Percentiles rank a stretch among this genome's conserved stretches.
phyloP scores from a whole-genome alignment of 2,113 vertebrate genomes.

The Phrynosoma platyrhinos region DNA sequence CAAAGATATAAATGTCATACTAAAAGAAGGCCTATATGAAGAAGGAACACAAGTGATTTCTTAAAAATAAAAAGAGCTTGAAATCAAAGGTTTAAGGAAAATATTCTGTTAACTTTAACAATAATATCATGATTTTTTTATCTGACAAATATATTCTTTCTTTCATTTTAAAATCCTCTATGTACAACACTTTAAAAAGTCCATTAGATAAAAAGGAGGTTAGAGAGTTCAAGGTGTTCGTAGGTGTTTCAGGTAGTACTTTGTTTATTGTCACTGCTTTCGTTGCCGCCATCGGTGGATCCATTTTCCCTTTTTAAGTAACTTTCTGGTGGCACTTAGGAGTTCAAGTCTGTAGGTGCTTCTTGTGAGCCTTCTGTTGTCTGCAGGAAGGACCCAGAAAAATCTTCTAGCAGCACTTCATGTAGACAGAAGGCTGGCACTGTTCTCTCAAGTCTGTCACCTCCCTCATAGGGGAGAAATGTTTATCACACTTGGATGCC shows the following conservation, averaged over 20 bases:
- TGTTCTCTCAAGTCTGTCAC: slow-evolving; percentile 79
- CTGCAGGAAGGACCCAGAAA: slow-evolving; percentile 81
- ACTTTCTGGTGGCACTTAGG: slow-evolving; percentile 87
- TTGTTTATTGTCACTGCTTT: slow-evolving; percentile 87
- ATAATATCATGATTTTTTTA: slow-evolving; percentile 85
- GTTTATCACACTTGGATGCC: slow-evolving; percentile 96
- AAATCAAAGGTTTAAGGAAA: slow-evolving; percentile 88
- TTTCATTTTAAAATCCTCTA: slow-evolving; percentile 82
- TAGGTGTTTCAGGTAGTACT: slow-evolving; percentile 91
- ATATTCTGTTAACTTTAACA: slow-evolving; percentile 88
- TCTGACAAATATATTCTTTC: slow-evolving; percentile 89
- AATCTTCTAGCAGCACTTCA: slow-evolving; percentile 85
- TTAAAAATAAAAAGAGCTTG: slow-evolving; percentile 79
- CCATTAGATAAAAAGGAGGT: slow-evolving; percentile 89
- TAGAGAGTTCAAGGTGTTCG: slow-evolving; percentile 87
- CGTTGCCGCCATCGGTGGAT: slow-evolving; percentile 85
- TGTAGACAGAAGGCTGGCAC: slow-evolving; percentile 82
- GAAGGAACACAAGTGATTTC: slow-evolving; percentile 82
- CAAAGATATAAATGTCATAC: slow-evolving; percentile 83
- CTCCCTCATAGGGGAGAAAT: slow-evolving; percentile 73
- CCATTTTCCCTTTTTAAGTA: slow-evolving; percentile 83
- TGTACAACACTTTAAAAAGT: slow-evolving; percentile 90
- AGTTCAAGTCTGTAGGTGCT: slow-evolving; percentile 89
- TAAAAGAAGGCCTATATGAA: slow-evolving; percentile 83
- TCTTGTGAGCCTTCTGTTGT: slow-evolving; percentile 82